A percentile compares a stretch with the other conserved stretches of the same genome.
These are phyloP conservation scores for Trachemys scripta DNA, from an alignment of 2,113 vertebrate species.

Conservation along the genomic window DNA sequence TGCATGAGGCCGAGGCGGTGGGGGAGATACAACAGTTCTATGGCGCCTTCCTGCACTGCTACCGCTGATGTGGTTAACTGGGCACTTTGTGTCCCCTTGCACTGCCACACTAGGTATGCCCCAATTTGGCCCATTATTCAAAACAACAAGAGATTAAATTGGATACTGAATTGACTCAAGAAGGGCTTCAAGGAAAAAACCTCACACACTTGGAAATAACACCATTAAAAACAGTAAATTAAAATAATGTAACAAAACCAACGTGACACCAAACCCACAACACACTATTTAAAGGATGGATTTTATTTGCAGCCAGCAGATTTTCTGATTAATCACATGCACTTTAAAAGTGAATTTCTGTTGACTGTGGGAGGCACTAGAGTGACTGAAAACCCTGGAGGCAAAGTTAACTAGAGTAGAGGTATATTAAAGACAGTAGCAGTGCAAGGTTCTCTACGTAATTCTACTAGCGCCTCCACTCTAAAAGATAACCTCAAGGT, in stretches of 20 bases:
- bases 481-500: background rate
- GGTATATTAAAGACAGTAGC: background rate
- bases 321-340: background rate
- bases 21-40: too few species aligned
- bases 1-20: too few species aligned
- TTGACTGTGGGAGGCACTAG: background rate
- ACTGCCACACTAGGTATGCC: background rate
- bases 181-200: fast-evolving
- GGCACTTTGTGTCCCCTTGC: background rate
- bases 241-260: background rate
- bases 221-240: background rate
- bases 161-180: background rate
- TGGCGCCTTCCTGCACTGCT: background rate
- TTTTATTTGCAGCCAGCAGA: background rate
- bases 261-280: fast-evolving
- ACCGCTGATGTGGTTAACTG: background rate
- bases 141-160: background rate
- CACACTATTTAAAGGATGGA: fast-evolving
- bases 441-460: background rate
- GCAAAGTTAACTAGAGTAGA: background rate
- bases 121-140: background rate
- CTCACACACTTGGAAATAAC: background rate
- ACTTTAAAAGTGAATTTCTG: background rate
- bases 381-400: background rate
- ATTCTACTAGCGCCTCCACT: too few species aligned